Percentiles rank a stretch among this genome's conserved stretches.
Evolutionary conservation across 2,113 vertebrate species (phyloP).

Genomic region (Bambusicola thoracicus): DNA sequence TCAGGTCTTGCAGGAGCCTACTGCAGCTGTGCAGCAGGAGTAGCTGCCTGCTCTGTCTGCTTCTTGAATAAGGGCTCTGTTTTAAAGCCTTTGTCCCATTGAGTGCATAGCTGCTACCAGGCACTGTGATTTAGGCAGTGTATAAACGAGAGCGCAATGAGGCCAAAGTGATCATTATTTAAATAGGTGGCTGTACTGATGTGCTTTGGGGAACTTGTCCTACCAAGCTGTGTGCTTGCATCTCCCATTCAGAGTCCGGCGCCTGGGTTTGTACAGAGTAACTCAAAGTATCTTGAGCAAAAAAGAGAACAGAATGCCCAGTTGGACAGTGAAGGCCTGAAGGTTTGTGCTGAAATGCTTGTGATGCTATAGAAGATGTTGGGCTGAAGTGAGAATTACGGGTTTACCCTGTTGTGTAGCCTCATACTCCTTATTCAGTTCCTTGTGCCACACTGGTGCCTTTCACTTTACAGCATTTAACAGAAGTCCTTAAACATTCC

Average conservation of each 20-base stretch:
- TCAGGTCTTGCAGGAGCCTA: neutral
- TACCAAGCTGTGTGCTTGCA: neutral
- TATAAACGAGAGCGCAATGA: neutral
- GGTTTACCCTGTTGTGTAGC: fast-evolving
- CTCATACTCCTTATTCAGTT: neutral
- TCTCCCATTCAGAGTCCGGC: neutral
- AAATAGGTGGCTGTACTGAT: neutral
- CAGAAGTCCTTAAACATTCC: neutral
- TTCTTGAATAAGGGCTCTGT: neutral
- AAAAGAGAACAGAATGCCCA: neutral
- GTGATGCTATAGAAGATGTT: fast-evolving
- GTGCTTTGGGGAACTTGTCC: neutral
- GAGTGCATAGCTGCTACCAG: neutral
- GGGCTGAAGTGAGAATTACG: neutral
- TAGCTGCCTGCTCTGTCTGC: neutral
- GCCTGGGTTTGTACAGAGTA: neutral
- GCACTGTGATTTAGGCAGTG: neutral
- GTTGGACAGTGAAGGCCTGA: neutral
- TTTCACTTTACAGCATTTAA: neutral
- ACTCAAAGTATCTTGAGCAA: neutral
- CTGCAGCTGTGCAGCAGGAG: neutral
- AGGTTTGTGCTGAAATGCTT: fast-evolving
- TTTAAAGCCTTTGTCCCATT: neutral
- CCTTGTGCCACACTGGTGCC: neutral
- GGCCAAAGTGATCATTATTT: neutral